Evolutionary conservation across 2,797 vertebrate species (phyloP), one percentile per base, ranked within the genome.

Genomic region (Crocidura indochinensis): DNA sequence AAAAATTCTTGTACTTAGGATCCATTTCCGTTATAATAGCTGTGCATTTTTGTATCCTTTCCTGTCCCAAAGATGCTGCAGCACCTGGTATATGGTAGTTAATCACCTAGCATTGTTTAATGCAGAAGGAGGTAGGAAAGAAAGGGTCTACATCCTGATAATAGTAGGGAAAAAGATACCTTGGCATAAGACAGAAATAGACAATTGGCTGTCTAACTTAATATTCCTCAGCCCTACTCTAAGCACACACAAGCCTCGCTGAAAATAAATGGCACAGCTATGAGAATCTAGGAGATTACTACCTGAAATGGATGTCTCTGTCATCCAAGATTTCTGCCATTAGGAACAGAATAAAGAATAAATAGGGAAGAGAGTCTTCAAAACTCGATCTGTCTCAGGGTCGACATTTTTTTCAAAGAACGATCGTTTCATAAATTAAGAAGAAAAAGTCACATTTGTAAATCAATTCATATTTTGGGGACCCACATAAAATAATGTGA

Each of bases 401-500:
- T 76, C 79, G 77, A 80, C 76, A 79, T n/a, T 47, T 90, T 91
- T 86, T 77, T 46, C 82, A 31, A 90, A 94, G 91, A 53, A n/a
- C 15, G 67, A 64, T 67, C 86, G 89, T 78, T 5, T 62, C 75
- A 83, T 12, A 88, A 87, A 95, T 91, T 95, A 80, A 82, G 87
- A 86, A 89, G n/a, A 8, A 29, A 79, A 94, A 77, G 49, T 86
- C 88, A 85, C 75, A 94, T 73, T 88, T 92, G 80, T 0, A 73
- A 88, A 65, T 91, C 17, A 69, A 51, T 83, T 75, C 31, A 90
- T 90, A 64, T 89, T 78, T 87, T 65, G 15, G 79, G 29, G 27
- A 47, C 49, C 89, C 94, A 91, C 81, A 92, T 68, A 95, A 94
- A 94, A 88, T 87, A 78, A 93, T 95, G 74, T 24, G 53, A 85